A percentile compares a stretch with the other conserved stretches of the same genome.
Conservation (phyloP, 2,888 invertebrate species). For the Cabera pusaria region DNA sequence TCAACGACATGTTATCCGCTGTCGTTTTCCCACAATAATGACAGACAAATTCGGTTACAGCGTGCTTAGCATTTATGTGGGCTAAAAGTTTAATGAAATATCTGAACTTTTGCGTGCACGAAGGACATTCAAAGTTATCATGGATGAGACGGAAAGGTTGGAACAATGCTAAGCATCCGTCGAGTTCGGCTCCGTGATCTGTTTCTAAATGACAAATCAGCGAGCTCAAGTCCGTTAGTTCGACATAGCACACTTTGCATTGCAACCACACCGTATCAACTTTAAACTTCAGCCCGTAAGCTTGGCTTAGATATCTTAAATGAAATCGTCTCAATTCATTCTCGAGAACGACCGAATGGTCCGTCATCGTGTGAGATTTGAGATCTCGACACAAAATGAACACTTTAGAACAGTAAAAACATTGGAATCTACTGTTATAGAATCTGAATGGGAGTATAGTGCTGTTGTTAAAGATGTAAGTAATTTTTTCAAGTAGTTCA, state of each 20-base stretch:
- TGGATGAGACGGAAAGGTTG: conserved; percentile 22
- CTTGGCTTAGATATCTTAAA: conserved; percentile 45
- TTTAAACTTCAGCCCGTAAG: conserved; percentile 60
- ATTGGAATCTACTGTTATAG: conserved; percentile 60
- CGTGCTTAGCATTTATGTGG: conserved; percentile 19
- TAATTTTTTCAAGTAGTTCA: conserved; percentile 55
- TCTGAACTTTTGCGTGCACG: conserved; percentile 18
- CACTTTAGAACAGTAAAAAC: conserved; percentile 68
- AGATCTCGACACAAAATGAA: conserved; percentile 57
- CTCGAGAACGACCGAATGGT: conserved; percentile 62
- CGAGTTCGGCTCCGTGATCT: conserved; percentile 27
- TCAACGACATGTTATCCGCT: conserved; percentile 3
- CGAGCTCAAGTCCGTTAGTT: conserved; percentile 12
- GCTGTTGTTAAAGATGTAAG: conserved; percentile 62
- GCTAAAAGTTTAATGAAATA: conserved; percentile 17
- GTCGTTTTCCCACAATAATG: conserved; percentile 23
- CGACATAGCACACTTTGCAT: conserved; percentile 29
- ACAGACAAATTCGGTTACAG: conserved; percentile 18
- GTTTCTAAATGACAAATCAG: conserved; percentile 25
- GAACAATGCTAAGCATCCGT: conserved; percentile 9
- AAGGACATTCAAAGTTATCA: conserved; percentile 21
- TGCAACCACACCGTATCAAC: conserved; percentile 42
- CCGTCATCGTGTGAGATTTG: conserved; percentile 53
- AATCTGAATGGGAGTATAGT: conserved; percentile 67
- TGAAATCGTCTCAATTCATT: conserved; percentile 57